Base-by-base conservation (phyloP, 2,113 vertebrate species). In the Epinephelus fuscoguttatus region DNA sequence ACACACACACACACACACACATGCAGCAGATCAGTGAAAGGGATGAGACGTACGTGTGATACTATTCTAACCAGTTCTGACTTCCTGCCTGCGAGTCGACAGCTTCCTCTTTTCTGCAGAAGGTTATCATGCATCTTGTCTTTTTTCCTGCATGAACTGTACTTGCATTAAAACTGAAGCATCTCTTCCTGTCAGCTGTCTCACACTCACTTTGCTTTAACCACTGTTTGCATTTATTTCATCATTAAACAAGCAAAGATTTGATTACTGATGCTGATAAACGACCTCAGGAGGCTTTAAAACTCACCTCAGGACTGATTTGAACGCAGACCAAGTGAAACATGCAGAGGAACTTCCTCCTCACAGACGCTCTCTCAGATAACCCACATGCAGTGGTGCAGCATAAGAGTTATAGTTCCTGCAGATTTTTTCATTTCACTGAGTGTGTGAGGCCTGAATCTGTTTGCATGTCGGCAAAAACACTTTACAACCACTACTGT, bases 71-170 rank as follows among this genome's bases (percentile, higher is more conserved):
- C 56, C 21, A 19, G 49, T 21, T 78, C 56, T 67, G 47, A 84
- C 84, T 90, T 91, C 90, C 84, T 84, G 70, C 42, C 21, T n/a
- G 68, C 66, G 68, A 40, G n/a, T 47, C 10, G 17, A 56, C 66
- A 55, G 62, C 82, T 91, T 91, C 86, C 89, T 80, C 72, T 78
- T 84, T 83, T 72, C 66, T 79, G 59, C 75, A 88, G 57, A 81
- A 37, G 0, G 2, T 81, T 72, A 64, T 64, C 62, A 17, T 27
- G 8, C n/a, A 33, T 52, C 0, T 67, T 30, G 57, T 6, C n/a
- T 53, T 55, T n/a, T 45, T 56, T 18, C 49, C 52, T 75, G 45
- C 70, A 66, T 55, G 2, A 56, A 9, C 18, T 6, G 6, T 12
- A 53, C 7, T 17, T 30, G 13, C 50, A 3, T 30, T 30, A 60